These are phyloP conservation scores for Sclerurus mexicanus DNA, from an alignment of 2,113 vertebrate species.

Conservation along the genomic window DNA sequence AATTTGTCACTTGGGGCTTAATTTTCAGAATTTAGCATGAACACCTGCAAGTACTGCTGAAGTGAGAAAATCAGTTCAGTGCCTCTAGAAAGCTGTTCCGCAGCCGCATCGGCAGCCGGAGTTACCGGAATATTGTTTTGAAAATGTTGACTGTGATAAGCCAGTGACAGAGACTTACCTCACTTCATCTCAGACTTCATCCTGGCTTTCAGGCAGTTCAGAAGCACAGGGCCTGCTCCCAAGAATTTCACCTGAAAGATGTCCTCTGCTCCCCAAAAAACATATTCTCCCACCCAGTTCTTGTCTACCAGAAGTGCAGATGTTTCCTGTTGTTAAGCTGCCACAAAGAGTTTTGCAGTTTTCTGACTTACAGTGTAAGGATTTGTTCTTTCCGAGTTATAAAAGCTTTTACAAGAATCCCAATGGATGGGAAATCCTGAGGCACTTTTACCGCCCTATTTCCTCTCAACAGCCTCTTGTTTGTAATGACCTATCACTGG, in stretches of 20 bases:
- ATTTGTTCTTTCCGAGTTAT: fast-evolving
- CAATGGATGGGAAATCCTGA: background rate
- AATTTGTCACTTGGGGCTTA: background rate
- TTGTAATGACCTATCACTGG: background rate
- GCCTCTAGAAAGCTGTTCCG: background rate
- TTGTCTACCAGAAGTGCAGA: fast-evolving
- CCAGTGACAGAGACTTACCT: background rate
- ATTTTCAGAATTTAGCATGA: background rate
- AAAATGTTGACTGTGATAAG: background rate
- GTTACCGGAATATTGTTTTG: background rate
- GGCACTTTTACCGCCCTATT: fast-evolving
- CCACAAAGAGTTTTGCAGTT: background rate
- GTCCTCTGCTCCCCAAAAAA: background rate
- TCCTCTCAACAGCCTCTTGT: background rate
- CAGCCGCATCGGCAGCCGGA: background rate
- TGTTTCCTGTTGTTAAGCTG: background rate
- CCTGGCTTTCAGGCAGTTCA: background rate
- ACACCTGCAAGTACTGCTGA: background rate
- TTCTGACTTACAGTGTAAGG: background rate
- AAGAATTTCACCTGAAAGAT: background rate
- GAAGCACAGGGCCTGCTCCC: background rate
- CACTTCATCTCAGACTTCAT: background rate
- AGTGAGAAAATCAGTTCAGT: background rate
- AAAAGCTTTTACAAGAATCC: background rate
- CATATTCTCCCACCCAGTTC: fast-evolving